phyloP scores from a whole-genome alignment of 1,140 invertebrate species.

The Amphibalanus amphitrite region DNA sequence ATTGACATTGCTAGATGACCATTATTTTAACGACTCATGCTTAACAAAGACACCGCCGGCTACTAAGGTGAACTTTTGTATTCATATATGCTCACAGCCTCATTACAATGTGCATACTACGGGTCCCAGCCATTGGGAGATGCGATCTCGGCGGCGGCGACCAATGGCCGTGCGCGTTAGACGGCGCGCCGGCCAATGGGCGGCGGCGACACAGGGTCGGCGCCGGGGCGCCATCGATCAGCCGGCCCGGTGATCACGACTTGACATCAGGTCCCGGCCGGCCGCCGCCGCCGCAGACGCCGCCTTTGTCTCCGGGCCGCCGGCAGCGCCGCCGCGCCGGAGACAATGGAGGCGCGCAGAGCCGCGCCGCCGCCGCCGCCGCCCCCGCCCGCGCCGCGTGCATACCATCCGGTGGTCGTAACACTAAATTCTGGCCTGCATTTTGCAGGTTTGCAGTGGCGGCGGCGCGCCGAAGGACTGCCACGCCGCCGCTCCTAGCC shows the following conservation, averaged over 20 bases:
- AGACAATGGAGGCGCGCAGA: not conserved
- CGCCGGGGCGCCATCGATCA: not conserved
- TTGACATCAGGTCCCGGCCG: not conserved
- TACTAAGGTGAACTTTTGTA: constrained; percentile 1
- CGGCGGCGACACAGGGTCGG: not conserved
- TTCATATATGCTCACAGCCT: constrained; percentile 1
- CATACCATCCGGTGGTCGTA: not conserved
- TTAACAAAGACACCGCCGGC: constrained; percentile 1
- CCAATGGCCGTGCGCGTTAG: not conserved
- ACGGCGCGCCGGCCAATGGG: not conserved
- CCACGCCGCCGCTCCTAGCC: not conserved
- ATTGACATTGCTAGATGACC: constrained; percentile 1
- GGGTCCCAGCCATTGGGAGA: not conserved
- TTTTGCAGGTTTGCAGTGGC: not conserved
- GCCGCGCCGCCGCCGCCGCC: no score
- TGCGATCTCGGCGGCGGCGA: not conserved
- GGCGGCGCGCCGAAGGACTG: not conserved
- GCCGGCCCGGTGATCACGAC: not conserved
- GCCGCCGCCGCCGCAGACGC: not conserved
- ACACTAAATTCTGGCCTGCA: not conserved
- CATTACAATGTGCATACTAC: constrained; percentile 1
- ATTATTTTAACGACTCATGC: constrained; percentile 2
- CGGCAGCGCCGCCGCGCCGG: no score
- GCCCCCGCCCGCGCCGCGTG: no score
- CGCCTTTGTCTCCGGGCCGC: not conserved